Base-by-base conservation (phyloP, 2,888 invertebrate species). In the Heliothis peltigera region DNA sequence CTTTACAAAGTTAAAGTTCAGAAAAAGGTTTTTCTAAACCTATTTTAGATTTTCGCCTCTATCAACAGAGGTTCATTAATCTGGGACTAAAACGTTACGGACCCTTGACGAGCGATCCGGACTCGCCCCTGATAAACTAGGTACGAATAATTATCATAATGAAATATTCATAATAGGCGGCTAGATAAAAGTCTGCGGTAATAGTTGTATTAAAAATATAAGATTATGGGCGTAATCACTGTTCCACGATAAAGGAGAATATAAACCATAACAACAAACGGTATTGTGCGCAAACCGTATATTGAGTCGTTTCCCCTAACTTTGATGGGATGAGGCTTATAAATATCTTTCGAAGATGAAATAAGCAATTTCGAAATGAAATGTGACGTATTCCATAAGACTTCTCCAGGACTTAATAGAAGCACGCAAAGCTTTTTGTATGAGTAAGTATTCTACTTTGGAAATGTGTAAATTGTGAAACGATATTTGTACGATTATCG, bases 231-330 rank as follows among this genome's bases (percentile, higher is more conserved):
- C 35, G 47, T 65, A 67, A 75, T 75, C 67, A 63, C 67, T 48
- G 64, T 61, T 62, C 43, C 7, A 54, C 61, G 51, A 63, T 52
- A 58, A 66, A 75, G 44, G 17, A 22, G 46, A 22, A 48, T 54
- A 66, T 75, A 69, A 59, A 77, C 69, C 48, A 65, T 21, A 62
- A 67, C 58, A 75, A 65, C 61, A 56, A 77, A 75, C 22, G 46
- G 55, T 63, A 69, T 64, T 77, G 58, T 61, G 62, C 42, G 58
- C 28, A 44, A 59, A 47, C 56, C 60, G 49, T 64, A 70, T 74
- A 74, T 76, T 54, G 62, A 61, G 46, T 61, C 19, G 44, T 39
- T 58, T 67, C 59, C n/a, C 48, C 58, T 65, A 65, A 77, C 75
- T 70, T 75, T 67, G 56, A 77, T 73, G 22, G 61, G 48, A 10